Conservation (phyloP, 1,140 invertebrate species). For the Zaprionus gabonicus region DNA sequence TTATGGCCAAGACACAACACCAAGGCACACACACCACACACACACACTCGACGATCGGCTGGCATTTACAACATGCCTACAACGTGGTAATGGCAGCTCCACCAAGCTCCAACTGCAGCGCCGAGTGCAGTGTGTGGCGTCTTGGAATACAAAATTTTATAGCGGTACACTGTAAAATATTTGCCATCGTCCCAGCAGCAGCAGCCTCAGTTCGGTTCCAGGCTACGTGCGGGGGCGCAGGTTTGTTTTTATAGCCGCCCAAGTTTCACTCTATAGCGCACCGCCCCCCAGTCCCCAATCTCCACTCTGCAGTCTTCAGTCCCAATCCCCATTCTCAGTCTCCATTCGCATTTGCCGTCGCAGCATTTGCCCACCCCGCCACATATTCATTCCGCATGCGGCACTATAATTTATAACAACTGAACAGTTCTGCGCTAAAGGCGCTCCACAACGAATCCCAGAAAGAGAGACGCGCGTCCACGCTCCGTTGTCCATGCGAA, state of each 20-base stretch:
- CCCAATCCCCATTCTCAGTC: neutral
- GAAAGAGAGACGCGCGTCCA: neutral
- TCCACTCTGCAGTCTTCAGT: neutral
- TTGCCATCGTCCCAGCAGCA: constrained; percentile 32
- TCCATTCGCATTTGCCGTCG: constrained; percentile 2
- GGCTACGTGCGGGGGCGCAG: constrained; percentile 75
- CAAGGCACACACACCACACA: constrained; percentile 39
- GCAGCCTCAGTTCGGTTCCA: constrained; percentile 4
- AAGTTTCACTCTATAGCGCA: constrained; percentile 65
- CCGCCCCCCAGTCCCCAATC: constrained; percentile 29
- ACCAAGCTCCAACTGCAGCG: too few relatives aligned
- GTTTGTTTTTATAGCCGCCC: constrained; percentile 81
- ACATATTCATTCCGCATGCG: constrained; percentile 74
- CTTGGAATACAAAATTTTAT: constrained; percentile 83
- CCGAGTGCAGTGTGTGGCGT: constrained; percentile 42
- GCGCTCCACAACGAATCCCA: constrained; percentile 65
- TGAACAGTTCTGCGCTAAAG: constrained; percentile 64
- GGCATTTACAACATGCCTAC: constrained; percentile 82
- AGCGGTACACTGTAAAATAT: constrained; percentile 81
- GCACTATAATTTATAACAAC: constrained; percentile 84
- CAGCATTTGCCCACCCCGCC: neutral
- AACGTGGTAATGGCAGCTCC: constrained; percentile 73
- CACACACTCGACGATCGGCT: constrained; percentile 64
- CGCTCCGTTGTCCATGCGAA: constrained; percentile 7
- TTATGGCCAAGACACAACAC: constrained; percentile 71